A percentile compares a stretch with the other conserved stretches of the same genome.
phyloP scores from a whole-genome alignment of 2,888 invertebrate species.

The Stenodema calcarata region DNA sequence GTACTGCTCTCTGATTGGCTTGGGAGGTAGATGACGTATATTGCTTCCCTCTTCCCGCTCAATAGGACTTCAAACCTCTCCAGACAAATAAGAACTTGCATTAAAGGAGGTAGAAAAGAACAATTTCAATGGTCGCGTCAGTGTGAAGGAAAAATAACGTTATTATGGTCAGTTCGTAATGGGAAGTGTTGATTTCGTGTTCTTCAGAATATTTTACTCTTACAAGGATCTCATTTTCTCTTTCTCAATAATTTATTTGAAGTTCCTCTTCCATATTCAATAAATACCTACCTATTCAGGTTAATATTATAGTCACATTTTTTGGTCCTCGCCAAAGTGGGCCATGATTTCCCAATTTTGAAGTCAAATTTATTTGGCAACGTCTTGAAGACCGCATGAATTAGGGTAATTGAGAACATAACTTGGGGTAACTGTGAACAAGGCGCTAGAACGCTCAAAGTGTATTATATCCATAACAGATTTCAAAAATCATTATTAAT shows the following conservation, averaged over 20 bases:
- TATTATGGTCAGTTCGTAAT: background rate
- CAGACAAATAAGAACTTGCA: too few species aligned
- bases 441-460: background rate
- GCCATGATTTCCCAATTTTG: background rate
- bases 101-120: background rate
- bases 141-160: conserved; percentile 18
- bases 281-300: background rate
- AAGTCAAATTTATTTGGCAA: background rate
- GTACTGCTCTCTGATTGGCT: too few species aligned
- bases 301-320: background rate
- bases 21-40: too few species aligned
- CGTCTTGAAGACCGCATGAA: background rate
- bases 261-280: background rate
- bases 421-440: too few species aligned
- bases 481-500: background rate
- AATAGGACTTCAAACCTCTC: too few species aligned
- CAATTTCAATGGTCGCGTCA: background rate
- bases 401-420: too few species aligned
- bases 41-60: too few species aligned
- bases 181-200: too few species aligned
- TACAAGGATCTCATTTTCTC: background rate
- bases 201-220: too few species aligned
- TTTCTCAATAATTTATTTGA: background rate
- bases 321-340: background rate
- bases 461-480: background rate